Evolutionary conservation across 2,888 invertebrate genomes (phyloP).

Genomic region (Ophonus ardosiacus): DNA sequence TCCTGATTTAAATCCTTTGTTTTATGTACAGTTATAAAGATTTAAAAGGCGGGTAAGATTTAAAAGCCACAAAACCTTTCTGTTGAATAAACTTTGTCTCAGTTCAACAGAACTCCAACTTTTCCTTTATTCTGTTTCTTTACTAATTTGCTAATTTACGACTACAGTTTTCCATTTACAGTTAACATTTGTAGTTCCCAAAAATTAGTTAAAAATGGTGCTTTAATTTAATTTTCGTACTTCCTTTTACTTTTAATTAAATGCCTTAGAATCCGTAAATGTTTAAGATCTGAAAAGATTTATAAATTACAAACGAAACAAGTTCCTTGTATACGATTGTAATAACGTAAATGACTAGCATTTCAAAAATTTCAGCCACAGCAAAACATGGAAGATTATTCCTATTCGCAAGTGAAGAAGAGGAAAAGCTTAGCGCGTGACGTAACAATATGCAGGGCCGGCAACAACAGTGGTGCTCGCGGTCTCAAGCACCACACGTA

Average conservation of each 20-base stretch:
- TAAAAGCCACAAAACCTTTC: not conserved
- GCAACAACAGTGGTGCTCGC: too few species aligned
- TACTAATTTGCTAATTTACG: not conserved
- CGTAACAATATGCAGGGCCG: too few species aligned
- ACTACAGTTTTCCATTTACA: not conserved
- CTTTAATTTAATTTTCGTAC: not conserved
- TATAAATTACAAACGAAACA: not conserved
- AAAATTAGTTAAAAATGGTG: not conserved
- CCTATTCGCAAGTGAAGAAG: too few species aligned
- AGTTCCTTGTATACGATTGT: not conserved
- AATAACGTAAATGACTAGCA: too few species aligned
- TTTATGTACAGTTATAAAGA: not conserved
- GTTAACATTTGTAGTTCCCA: not conserved
- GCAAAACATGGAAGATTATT: too few species aligned
- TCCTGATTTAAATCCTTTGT: not conserved
- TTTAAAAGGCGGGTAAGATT: not conserved
- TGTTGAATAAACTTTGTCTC: conserved; percentile 27
- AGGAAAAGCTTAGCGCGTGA: too few species aligned
- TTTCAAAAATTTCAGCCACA: too few species aligned
- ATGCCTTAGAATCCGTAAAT: not conserved
- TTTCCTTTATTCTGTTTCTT: not conserved
- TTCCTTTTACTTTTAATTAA: not conserved
- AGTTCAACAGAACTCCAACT: not conserved
- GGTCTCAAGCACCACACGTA: too few species aligned
- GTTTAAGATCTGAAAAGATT: not conserved